Evolutionary conservation across 53 echinoderm and acorn worm genomes (phyloP).

Genomic region (Holothuria leucospilota): DNA sequence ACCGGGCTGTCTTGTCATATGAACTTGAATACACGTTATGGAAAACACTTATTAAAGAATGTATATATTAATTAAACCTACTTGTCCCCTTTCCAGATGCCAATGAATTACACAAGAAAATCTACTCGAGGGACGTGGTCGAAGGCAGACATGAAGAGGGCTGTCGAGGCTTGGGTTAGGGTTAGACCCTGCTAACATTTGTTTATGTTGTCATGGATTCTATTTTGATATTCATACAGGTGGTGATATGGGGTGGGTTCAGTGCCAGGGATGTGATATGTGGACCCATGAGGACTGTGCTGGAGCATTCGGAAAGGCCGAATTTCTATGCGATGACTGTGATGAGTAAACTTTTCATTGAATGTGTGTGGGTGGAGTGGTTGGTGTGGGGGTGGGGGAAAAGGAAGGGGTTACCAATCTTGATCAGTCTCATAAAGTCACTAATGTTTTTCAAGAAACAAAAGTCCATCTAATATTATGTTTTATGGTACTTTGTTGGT

Average conservation of each 20-base stretch:
- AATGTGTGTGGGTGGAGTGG: neutral
- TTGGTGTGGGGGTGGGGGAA: neutral
- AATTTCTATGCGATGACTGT: constrained; percentile 33
- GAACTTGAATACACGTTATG: neutral
- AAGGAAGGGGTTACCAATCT: too few relatives aligned
- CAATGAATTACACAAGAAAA: constrained; percentile 24
- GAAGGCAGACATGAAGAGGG: constrained; percentile 30
- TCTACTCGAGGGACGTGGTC: constrained; percentile 19
- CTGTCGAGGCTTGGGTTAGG: constrained; percentile 34
- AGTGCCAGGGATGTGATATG: constrained; percentile 32
- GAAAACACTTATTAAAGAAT: neutral
- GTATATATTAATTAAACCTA: neutral
- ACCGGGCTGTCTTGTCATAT: constrained; percentile 16
- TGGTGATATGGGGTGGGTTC: constrained; percentile 35
- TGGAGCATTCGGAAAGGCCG: neutral
- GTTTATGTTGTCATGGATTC: constrained; percentile 26
- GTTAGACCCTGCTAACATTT: neutral
- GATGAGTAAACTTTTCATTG: neutral
- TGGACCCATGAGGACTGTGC: constrained; percentile 29
- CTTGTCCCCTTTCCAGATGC: constrained; percentile 21
- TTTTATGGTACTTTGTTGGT: too few relatives aligned
- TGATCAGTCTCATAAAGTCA: too few relatives aligned
- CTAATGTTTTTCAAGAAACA: too few relatives aligned
- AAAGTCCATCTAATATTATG: too few relatives aligned
- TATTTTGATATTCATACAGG: constrained; percentile 28